phyloP scores from a whole-genome alignment of 1,140 invertebrate species.

The Zaprionus vittiger region DNA sequence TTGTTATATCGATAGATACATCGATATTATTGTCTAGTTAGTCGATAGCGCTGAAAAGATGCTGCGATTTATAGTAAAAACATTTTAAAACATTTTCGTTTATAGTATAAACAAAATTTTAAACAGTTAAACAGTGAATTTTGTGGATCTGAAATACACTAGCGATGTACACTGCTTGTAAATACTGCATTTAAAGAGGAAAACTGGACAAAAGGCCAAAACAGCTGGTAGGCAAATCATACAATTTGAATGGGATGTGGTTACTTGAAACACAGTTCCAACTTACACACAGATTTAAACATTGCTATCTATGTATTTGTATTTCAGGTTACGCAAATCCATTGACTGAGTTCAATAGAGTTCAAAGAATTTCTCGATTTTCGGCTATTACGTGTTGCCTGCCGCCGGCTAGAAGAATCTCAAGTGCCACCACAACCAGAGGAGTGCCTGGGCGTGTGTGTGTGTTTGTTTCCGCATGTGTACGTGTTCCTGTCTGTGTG shows the following conservation, averaged over 20 bases:
- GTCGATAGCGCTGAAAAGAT: constrained; percentile 21
- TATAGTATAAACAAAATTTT: background rate
- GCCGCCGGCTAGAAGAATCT: constrained; percentile 27
- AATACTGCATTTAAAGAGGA: background rate
- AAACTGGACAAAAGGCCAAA: background rate
- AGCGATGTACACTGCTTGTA: background rate
- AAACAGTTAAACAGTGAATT: background rate
- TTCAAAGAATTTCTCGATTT: constrained; percentile 41
- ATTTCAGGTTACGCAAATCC: constrained; percentile 56
- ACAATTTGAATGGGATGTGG: constrained; percentile 15
- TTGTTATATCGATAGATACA: background rate
- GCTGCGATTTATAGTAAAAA: constrained; percentile 26
- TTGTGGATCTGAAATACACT: background rate
- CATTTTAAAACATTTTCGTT: constrained; percentile 12
- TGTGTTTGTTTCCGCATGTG: constrained; percentile 1
- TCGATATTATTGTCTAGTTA: constrained; percentile 19
- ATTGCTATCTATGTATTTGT: constrained; percentile 14
- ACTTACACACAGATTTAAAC: constrained; percentile 9
- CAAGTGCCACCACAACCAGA: constrained; percentile 27
- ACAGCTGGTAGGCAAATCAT: constrained; percentile 41
- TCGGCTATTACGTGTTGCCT: constrained; percentile 44
- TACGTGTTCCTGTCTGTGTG: constrained; percentile 9
- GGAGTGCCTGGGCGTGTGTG: background rate
- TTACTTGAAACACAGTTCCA: constrained; percentile 6
- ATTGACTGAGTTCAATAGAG: constrained; percentile 45